Evolutionary conservation across 2,113 vertebrate species (phyloP), one percentile per base, ranked within the genome.

Genomic region (Podilymbus podiceps): DNA sequence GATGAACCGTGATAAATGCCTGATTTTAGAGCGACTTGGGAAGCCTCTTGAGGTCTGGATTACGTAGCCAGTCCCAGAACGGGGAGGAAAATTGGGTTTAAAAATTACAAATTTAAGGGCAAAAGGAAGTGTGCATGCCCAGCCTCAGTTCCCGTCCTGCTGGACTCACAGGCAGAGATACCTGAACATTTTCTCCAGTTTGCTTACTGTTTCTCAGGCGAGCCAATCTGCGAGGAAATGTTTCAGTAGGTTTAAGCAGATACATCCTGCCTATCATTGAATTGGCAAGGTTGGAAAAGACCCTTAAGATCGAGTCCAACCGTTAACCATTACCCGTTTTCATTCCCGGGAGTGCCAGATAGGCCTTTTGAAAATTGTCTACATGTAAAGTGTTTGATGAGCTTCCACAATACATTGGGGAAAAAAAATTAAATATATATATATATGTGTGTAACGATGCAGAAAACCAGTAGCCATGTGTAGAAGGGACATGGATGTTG

Each of bases 11-110:
- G 88, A 67, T 10, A 28, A 81, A 78, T 40, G 11, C 4, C 52
- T 38, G 60, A 69, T 75, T 94, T 82, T 90, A 33, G 78, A 75
- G 69, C 14, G 47, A 22, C 52, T 82, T 53, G 82, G 69, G 88
- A 85, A 85, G 33, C 21, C 63, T 40, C 81, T 89, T 74, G 1
- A 60, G 55, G 50, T 24, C 81, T 38, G 76, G 52, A 28, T 52
- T 13, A 33, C 3, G 35, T 7, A 66, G 68, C 31, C 55, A 19
- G 73, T 33, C 83, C 44, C 55, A 56, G 84, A 72, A 47, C 4
- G 4, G 66, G 56, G 66, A n/a, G 66, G 85, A 74, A 49, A 85
- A 42, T 7, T 31, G 38, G 9, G 46, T 46, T 74, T 77, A 72
- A 58, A 91, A 84, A 89, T 42, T 8, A 59, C 63, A 53, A 30